A percentile compares a stretch with the other conserved stretches of the same genome.
These are phyloP conservation scores for Adelphocoris suturalis DNA, from an alignment of 2,888 invertebrate genomes.

Conservation along the genomic window DNA sequence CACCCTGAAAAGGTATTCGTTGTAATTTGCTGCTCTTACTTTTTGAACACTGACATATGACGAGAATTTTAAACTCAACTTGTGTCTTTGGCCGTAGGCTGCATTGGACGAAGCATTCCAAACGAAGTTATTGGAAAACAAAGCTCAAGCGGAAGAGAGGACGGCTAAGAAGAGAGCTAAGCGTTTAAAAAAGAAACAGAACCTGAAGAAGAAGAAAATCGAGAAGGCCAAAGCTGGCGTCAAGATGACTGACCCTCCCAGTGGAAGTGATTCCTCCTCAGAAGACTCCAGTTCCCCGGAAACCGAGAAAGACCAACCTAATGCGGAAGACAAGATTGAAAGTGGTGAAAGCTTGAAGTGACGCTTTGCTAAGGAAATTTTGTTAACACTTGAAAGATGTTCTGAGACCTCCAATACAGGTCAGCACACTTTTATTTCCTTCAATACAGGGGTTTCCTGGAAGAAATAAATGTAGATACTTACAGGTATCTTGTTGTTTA, in stretches of 20 bases:
- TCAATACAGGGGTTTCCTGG: no score
- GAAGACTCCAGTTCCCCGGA: conserved; percentile 13
- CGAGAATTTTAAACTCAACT: no score
- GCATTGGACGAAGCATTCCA: conserved; percentile 90
- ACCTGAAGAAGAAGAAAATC: conserved; percentile 77
- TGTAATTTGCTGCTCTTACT: no score
- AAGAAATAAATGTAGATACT: no score
- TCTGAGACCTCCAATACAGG: not conserved
- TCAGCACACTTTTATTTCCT: not conserved
- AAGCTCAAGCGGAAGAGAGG: conserved; percentile 85
- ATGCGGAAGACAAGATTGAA: not conserved
- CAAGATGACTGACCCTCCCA: conserved; percentile 58
- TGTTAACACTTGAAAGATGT: not conserved
- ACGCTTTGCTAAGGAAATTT: not conserved
- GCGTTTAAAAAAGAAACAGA: conserved; percentile 88
- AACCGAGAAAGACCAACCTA: not conserved
- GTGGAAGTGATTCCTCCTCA: not conserved
- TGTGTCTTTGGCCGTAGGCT: conserved; percentile 19
- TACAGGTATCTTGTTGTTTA: no score
- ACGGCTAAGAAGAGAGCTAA: conserved; percentile 96
- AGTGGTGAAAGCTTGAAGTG: not conserved
- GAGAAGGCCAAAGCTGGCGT: conserved; percentile 55
- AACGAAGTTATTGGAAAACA: conserved; percentile 88
- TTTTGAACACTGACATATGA: no score
- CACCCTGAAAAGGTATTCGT: no score